A percentile compares a stretch with the other conserved stretches of the same genome.
phyloP scores from a whole-genome alignment of 2,113 vertebrate genomes.

The Seriola aureovittata region DNA sequence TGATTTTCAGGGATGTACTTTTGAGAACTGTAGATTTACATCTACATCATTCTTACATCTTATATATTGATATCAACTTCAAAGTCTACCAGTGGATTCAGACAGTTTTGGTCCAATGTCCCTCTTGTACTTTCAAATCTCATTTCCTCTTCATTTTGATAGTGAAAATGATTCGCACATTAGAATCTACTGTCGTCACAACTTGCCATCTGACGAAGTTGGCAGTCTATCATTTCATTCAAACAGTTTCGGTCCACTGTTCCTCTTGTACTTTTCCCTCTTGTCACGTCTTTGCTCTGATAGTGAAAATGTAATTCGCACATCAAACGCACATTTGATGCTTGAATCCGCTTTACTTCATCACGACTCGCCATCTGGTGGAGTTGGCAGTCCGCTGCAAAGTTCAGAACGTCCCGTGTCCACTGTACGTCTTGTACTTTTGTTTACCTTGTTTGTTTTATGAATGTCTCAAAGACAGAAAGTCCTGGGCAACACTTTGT shows the following conservation, averaged over 20 bases:
- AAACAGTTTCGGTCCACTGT: neutral
- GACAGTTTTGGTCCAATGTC: too few species aligned
- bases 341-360: neutral
- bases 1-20: too few species aligned
- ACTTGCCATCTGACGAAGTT: too few species aligned
- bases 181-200: too few species aligned
- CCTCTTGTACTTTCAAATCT: too few species aligned
- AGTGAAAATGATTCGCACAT: too few species aligned
- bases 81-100: too few species aligned
- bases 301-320: neutral
- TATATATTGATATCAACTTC: too few species aligned
- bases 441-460: constrained; percentile 13
- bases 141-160: too few species aligned
- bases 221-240: neutral
- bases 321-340: neutral
- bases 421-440: constrained; percentile 4
- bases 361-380: neutral
- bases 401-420: neutral
- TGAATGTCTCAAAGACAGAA: neutral
- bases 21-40: too few species aligned
- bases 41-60: too few species aligned
- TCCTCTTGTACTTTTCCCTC: neutral
- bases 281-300: neutral
- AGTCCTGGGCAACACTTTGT: constrained; percentile 46
- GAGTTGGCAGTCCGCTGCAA: neutral